Conservation (phyloP, 2,797 vertebrate species). For the Falco cherrug region DNA sequence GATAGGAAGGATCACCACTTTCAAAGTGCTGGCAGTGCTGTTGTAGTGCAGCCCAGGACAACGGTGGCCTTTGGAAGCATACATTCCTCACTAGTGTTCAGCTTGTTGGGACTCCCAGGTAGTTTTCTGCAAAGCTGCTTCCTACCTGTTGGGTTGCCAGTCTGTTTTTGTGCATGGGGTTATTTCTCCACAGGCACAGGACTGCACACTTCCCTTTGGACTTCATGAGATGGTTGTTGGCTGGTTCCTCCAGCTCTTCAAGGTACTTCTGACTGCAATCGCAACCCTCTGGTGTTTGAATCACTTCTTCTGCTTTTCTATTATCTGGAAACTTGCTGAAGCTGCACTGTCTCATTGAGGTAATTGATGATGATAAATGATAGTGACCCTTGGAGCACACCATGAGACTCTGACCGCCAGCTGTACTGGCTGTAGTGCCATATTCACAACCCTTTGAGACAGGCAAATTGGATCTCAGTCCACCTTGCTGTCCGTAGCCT, state of each 20-base stretch:
- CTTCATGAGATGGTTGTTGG: background rate
- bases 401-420: background rate
- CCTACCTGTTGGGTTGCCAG: background rate
- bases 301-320: accelerated
- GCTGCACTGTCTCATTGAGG: background rate
- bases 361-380: background rate
- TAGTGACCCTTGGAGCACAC: background rate
- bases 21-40: background rate
- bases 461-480: background rate
- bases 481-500: accelerated
- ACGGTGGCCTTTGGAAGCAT: background rate
- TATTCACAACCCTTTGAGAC: background rate
- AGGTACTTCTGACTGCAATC: background rate
- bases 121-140: background rate
- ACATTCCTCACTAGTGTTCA: background rate
- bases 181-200: background rate
- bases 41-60: background rate
- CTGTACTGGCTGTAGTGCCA: background rate
- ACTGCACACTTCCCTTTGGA: background rate
- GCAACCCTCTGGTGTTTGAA: background rate
- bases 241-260: background rate
- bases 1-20: background rate
- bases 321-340: background rate
- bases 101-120: background rate
- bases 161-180: background rate